Conservation (phyloP, 2,113 vertebrate species). For the Diadophis punctatus region DNA sequence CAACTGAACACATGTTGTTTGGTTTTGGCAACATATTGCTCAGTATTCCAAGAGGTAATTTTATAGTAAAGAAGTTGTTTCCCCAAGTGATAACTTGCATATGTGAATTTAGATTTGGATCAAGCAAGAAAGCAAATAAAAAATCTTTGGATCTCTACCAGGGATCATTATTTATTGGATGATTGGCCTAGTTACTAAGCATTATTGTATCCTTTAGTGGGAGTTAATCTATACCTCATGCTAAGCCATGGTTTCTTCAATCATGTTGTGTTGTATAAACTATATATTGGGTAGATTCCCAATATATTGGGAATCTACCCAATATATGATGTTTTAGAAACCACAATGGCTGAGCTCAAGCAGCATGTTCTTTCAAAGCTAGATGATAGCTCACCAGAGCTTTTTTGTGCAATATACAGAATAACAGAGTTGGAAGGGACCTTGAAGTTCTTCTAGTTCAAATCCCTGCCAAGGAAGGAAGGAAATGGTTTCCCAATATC, state of each 20-base stretch:
- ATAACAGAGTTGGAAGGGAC: too few species aligned
- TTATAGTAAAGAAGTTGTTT: not conserved
- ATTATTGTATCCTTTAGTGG: not conserved
- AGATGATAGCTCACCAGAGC: not conserved
- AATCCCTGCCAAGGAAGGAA: not conserved
- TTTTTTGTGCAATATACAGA: not conserved
- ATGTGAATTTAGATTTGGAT: not conserved
- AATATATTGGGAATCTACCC: too few species aligned
- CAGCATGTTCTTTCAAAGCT: not conserved
- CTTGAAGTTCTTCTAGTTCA: not conserved
- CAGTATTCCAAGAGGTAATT: not conserved
- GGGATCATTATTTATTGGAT: not conserved
- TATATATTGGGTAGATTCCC: not conserved
- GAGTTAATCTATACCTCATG: not conserved
- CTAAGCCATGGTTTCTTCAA: not conserved
- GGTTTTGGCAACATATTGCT: rapidly evolving
- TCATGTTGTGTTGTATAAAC: not conserved
- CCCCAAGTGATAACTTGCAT: not conserved
- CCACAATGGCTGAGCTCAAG: not conserved
- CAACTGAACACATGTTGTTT: not conserved
- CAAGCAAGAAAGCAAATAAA: not conserved
- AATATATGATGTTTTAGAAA: not conserved
- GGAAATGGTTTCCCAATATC: not conserved
- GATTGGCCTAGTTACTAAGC: not conserved
- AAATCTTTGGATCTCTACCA: not conserved